Conservation (phyloP, 2,888 invertebrate species). For the Thymelicus sylvestris region DNA sequence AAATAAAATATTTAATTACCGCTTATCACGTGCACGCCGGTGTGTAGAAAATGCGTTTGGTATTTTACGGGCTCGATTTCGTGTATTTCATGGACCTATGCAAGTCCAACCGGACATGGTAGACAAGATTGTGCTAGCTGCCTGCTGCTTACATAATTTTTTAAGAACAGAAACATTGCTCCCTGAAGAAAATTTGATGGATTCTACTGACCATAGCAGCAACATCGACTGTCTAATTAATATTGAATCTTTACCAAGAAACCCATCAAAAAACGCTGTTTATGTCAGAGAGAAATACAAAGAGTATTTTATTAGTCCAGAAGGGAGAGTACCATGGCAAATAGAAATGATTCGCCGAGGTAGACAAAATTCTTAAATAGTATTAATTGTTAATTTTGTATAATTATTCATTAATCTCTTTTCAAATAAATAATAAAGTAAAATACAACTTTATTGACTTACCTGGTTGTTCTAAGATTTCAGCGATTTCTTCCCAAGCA, state of each 20-base stretch:
- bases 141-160: conserved; percentile 34
- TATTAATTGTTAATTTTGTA: neutral
- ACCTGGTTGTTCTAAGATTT: conserved; percentile 26
- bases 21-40: conserved; percentile 23
- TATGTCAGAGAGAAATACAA: conserved; percentile 30
- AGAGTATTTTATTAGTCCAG: conserved; percentile 32
- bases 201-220: too few species aligned
- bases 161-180: too few species aligned
- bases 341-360: conserved; percentile 27
- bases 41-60: conserved; percentile 31
- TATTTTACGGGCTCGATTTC: conserved; percentile 37
- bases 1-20: conserved; percentile 27
- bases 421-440: conserved; percentile 33
- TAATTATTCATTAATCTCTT: conserved; percentile 21
- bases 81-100: conserved; percentile 39
- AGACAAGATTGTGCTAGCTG: conserved; percentile 38
- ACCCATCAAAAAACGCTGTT: conserved; percentile 32
- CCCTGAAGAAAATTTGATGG: too few species aligned
- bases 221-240: conserved; percentile 21
- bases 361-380: conserved; percentile 22
- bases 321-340: conserved; percentile 34
- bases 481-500: conserved; percentile 27
- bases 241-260: conserved; percentile 28
- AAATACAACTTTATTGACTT: conserved; percentile 19
- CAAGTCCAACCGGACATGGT: conserved; percentile 38